These are phyloP conservation scores for Formica exsecta DNA, from an alignment of 1,140 invertebrate species.

Conservation along the genomic window DNA sequence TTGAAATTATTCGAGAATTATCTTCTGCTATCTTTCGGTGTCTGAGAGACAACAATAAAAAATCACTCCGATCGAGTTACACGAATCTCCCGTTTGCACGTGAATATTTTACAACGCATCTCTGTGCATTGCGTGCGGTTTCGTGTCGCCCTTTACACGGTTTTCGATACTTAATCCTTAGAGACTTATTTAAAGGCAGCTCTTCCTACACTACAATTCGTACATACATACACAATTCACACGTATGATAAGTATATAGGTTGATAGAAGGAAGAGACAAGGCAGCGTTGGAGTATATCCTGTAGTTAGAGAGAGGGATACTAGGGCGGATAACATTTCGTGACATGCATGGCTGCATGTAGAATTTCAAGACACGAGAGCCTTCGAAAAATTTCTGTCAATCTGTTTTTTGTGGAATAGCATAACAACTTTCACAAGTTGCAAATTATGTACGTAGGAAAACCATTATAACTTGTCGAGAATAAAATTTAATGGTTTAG, in stretches of 20 bases:
- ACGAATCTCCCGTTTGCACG: slow-evolving; percentile 38
- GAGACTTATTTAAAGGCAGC: slow-evolving; percentile 32
- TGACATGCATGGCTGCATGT: slow-evolving; percentile 84
- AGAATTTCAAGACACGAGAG: slow-evolving; percentile 70
- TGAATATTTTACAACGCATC: slow-evolving; percentile 25
- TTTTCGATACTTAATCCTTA: slow-evolving; percentile 71
- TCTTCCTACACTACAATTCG: slow-evolving; percentile 10
- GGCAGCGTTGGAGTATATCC: slow-evolving; percentile 36
- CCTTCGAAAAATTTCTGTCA: slow-evolving; percentile 36
- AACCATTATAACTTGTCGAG: not conserved
- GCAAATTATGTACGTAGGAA: not conserved
- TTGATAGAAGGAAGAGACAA: slow-evolving; percentile 34
- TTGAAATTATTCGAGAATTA: slow-evolving; percentile 38
- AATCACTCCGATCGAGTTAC: not conserved
- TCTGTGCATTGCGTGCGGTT: slow-evolving; percentile 37
- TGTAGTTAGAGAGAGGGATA: slow-evolving; percentile 65
- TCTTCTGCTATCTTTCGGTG: not conserved
- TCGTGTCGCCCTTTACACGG: slow-evolving; percentile 65
- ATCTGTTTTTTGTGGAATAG: not conserved
- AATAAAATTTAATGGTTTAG: slow-evolving; percentile 9
- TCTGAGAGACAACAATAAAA: slow-evolving; percentile 13
- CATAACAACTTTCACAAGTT: not conserved
- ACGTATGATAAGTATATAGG: slow-evolving; percentile 36
- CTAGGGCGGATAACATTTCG: slow-evolving; percentile 61
- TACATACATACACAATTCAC: slow-evolving; percentile 3